Evolutionary conservation across 1,140 invertebrate genomes (phyloP), one percentile per base, ranked within the genome.

Genomic region (Mercenaria mercenaria): DNA sequence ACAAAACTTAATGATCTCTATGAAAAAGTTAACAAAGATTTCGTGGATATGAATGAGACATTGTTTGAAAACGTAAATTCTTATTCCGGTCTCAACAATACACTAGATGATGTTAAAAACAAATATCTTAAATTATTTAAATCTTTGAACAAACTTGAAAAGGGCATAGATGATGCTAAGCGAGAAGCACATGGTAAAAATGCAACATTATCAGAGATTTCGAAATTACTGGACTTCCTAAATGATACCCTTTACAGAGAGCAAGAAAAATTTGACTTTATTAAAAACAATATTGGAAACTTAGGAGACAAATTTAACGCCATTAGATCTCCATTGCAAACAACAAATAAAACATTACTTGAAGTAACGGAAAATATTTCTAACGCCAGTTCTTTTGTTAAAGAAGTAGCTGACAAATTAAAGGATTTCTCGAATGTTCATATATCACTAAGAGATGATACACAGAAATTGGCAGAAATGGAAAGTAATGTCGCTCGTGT

Each of bases 31-130:
- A 20, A 1, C 0, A 29, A 37, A 0, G 29, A 69, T 29, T 88
- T 88, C 72, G 37, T 26, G 3, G 50, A 67, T 72, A 81, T 88
- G 86, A 88, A 88, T 37, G 77, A 47, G 15, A 88, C 86, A 15
- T 23, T 88, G 34, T 88, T 88, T 52, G 34, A 52, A 50, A 43
- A 52, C n/a, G 56, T 88, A 79, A 34, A 15, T 13, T 50, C 76
- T 13, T 88, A 88, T 37, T 29, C 10, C 10, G 86, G 43, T 50
- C 47, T 88, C 0, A 88, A 80, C 18, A 72, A 81, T 15, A 88
- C 77, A 20, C 47, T 88, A 11, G 59, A 18, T 34, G 37, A 43
- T 37, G 76, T 88, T n/a, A 77, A 81, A 50, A n/a, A 47, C 1
- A 77, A 76, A 76, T 47, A 77, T 47, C 26, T 72, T 20, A 59